Evolutionary conservation across 2,797 vertebrate species (phyloP), one percentile per base, ranked within the genome.

Genomic region (Capromys pilorides): DNA sequence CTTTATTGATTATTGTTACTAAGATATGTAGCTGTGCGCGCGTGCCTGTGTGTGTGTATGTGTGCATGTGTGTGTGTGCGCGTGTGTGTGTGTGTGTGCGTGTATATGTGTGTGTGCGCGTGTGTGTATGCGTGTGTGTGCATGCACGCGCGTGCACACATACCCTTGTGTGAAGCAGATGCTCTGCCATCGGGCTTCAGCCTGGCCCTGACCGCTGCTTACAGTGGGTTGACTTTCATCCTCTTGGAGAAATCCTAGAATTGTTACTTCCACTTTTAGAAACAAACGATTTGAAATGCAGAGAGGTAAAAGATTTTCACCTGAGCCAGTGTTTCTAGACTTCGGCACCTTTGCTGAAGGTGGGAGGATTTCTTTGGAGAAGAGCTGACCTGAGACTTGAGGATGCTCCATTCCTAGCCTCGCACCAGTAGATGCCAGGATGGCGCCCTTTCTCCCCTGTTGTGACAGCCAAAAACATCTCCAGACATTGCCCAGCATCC

Each of bases 91-190:
- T 49, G 49, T 54, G 51, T 54, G 51, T 54, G 51, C 16, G 54
- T 5, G 54, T 16, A 4, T 5, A 14, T 16, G 54, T 14, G 4
- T 4, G 54, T 5, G 54, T 16, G 14, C 13, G 12, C 14, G 3
- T 28, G 41, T 21, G 21, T 41, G n/a, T 12, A 1, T 11, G 8
- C 13, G 11, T 1, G 2, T 21, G 5, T 3, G 0, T 62, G 59
- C 41, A 45, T 45, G 45, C 45, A n/a, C n/a, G n/a, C n/a, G n/a
- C n/a, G n/a, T n/a, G n/a, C n/a, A n/a, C n/a, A n/a, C n/a, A n/a
- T n/a, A n/a, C 9, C 81, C 57, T 82, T 39, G 24, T 3, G 61
- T 3, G 13, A 24, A 45, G 62, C 28, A 49, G 21, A 22, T 24
- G 31, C 31, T 85, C 1, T 67, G 1, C 28, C 33, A 10, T 64